phyloP scores from a whole-genome alignment of 2,797 vertebrate species.

The Crypturellus tataupa region DNA sequence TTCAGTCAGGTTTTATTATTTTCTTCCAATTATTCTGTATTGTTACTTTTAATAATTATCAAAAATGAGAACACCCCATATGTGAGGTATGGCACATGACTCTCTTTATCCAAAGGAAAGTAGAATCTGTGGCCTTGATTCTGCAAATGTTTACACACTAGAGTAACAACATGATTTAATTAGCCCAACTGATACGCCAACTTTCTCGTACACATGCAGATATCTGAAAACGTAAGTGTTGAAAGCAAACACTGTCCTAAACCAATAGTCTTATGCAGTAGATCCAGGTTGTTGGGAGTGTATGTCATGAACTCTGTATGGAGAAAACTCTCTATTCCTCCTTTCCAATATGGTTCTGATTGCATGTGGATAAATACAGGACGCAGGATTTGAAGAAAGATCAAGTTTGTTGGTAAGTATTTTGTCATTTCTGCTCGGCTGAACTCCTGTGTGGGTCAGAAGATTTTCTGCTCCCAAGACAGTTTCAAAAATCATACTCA shows the following conservation, averaged over 20 bases:
- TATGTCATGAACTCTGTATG: not conserved
- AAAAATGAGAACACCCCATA: not conserved
- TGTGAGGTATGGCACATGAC: not conserved
- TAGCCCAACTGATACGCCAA: not conserved
- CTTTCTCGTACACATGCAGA: not conserved
- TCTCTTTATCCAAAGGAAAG: not conserved
- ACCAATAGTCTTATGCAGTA: not conserved
- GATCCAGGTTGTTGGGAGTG: not conserved
- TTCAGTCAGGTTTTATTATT: not conserved
- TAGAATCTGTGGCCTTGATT: not conserved
- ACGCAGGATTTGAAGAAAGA: not conserved
- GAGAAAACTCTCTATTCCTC: not conserved
- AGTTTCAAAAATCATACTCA: not conserved
- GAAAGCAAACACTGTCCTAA: not conserved
- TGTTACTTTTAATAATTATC: not conserved
- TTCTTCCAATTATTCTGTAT: not conserved
- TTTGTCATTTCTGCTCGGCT: not conserved
- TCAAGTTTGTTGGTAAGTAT: not conserved
- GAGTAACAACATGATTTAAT: not conserved
- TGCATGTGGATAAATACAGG: not conserved
- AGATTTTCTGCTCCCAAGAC: not conserved
- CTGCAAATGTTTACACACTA: not conserved
- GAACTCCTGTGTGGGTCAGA: not conserved
- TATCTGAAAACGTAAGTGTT: not conserved
- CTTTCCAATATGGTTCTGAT: not conserved